Percentiles rank a stretch among this genome's conserved stretches.
These are phyloP conservation scores for Chaetura pelagica DNA, from an alignment of 2,113 vertebrate genomes.

Conservation along the genomic window DNA sequence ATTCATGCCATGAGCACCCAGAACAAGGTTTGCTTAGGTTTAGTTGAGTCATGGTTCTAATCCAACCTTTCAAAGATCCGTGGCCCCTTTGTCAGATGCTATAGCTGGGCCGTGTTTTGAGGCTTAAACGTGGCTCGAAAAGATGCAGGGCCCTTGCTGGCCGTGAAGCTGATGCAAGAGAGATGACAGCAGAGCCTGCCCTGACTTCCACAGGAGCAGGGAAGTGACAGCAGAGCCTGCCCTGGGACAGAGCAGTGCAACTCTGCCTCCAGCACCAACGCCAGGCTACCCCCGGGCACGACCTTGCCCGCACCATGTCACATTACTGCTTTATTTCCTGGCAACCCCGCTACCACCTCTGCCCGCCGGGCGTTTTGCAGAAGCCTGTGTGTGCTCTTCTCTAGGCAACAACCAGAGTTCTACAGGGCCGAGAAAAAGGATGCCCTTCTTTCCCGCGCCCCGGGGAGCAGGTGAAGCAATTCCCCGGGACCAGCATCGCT, in stretches of 20 bases:
- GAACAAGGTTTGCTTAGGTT: background rate
- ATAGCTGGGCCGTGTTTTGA: background rate
- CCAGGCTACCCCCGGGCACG: rapidly evolving
- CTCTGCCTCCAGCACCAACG: background rate
- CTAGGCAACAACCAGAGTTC: rapidly evolving
- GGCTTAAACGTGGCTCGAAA: background rate
- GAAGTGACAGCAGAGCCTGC: background rate
- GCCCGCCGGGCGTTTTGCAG: background rate
- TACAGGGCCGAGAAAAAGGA: background rate
- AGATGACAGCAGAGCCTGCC: background rate
- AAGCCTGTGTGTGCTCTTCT: background rate
- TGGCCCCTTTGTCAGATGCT: rapidly evolving
- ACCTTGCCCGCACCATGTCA: rapidly evolving
- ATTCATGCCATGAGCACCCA: rapidly evolving
- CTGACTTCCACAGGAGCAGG: background rate
- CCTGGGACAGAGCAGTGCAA: background rate
- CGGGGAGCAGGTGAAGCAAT: background rate
- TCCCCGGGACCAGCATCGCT: background rate
- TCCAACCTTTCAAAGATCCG: rapidly evolving
- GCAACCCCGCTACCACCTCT: background rate
- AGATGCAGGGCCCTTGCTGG: rapidly evolving
- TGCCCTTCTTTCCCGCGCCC: background rate
- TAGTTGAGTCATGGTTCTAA: background rate
- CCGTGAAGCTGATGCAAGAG: rapidly evolving
- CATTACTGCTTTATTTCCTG: rapidly evolving